phyloP scores from a whole-genome alignment of 1,140 invertebrate genomes.

The Leguminivora glycinivorella region DNA sequence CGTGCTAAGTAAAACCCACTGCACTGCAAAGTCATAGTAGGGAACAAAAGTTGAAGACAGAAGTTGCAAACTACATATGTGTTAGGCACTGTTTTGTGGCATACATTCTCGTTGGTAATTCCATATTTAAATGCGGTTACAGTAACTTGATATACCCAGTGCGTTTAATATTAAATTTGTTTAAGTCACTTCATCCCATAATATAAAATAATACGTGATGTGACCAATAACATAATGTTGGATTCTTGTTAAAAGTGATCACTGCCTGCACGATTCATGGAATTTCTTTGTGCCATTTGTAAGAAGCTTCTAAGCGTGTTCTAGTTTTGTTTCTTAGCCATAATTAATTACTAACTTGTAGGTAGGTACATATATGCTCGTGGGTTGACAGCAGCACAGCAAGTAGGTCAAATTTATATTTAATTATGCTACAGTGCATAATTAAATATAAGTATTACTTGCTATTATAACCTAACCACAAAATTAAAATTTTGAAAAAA shows the following conservation, averaged over 20 bases:
- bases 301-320: not conserved
- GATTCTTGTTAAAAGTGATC: not conserved
- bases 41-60: too few species aligned
- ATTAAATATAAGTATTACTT: too few species aligned
- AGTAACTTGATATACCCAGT: not conserved
- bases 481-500: too few species aligned
- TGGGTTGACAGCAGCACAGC: too few species aligned
- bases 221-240: slow-evolving; percentile 23
- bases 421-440: too few species aligned
- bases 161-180: slow-evolving; percentile 17
- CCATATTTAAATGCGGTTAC: not conserved
- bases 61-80: too few species aligned
- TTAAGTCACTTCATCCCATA: not conserved
- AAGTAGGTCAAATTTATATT: too few species aligned
- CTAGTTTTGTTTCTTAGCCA: slow-evolving; percentile 1
- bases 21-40: too few species aligned
- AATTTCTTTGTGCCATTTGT: slow-evolving; percentile 19
- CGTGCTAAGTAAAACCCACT: not conserved
- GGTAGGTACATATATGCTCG: too few species aligned
- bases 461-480: too few species aligned
- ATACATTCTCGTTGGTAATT: not conserved
- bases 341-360: not conserved
- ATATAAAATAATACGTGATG: slow-evolving; percentile 23
- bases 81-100: too few species aligned
- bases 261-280: not conserved